These are phyloP conservation scores for Lasioglossum marginatum DNA, from an alignment of 2,888 invertebrate genomes.

Conservation along the genomic window DNA sequence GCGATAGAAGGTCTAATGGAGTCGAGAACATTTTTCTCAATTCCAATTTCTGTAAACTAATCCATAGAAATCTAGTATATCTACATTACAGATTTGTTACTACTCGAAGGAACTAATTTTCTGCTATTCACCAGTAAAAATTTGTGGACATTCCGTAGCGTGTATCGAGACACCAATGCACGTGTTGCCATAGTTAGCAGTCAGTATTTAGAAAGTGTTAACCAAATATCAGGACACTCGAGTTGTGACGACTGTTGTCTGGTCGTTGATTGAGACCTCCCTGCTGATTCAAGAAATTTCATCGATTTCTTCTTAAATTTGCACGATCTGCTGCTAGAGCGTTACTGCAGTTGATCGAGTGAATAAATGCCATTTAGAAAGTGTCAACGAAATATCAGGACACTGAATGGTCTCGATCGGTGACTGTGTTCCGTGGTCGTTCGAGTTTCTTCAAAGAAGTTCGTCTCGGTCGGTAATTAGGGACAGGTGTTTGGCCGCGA, in stretches of 20 bases:
- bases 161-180: background rate
- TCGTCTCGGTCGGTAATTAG: conserved; percentile 1
- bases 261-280: background rate
- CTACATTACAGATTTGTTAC: background rate
- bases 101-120: background rate
- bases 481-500: background rate
- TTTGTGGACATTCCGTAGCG: background rate
- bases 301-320: background rate
- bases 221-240: background rate
- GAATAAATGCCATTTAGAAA: background rate
- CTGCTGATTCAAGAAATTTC: background rate
- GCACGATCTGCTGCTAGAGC: background rate
- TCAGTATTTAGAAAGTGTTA: background rate
- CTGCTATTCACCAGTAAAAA: background rate
- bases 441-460: background rate
- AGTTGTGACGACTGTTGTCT: too few species aligned
- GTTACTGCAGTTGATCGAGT: background rate
- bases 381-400: background rate
- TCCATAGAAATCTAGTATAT: background rate
- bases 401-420: background rate
- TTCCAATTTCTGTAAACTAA: background rate
- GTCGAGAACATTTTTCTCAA: background rate
- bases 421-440: background rate
- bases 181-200: background rate
- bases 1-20: too few species aligned